Evolutionary conservation across 2,797 vertebrate genomes (phyloP).

Genomic region (Perodicticus potto): DNA sequence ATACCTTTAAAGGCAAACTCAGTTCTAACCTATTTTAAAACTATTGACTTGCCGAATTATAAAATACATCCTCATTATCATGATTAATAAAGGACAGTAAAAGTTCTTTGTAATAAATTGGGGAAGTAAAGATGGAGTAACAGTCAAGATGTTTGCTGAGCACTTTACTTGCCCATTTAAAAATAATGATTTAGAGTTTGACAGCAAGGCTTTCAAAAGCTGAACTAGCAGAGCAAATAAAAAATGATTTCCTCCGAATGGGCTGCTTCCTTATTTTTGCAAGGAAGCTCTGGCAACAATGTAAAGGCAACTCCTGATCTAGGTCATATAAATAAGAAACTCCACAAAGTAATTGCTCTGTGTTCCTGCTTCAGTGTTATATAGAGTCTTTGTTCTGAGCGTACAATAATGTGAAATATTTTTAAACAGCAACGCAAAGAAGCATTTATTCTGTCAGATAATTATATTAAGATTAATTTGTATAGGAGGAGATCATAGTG

Average conservation of each 20-base stretch:
- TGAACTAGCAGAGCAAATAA: constrained; percentile 32
- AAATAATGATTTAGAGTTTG: constrained; percentile 50
- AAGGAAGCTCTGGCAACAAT: neutral
- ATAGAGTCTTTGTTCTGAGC: neutral
- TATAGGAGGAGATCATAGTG: neutral
- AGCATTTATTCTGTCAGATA: neutral
- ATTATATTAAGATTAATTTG: neutral
- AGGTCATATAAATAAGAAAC: constrained; percentile 17
- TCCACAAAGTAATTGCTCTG: neutral
- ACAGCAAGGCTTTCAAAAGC: constrained; percentile 46
- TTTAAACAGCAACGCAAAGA: neutral
- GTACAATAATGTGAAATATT: neutral
- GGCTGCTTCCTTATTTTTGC: constrained; percentile 50
- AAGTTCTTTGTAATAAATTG: neutral
- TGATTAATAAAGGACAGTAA: constrained; percentile 11
- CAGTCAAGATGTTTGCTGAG: neutral
- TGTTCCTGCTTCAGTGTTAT: neutral
- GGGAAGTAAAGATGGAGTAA: neutral
- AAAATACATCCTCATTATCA: neutral
- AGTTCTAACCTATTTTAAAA: constrained; percentile 13
- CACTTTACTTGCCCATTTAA: constrained; percentile 42
- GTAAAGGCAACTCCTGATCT: neutral
- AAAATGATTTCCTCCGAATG: constrained; percentile 37
- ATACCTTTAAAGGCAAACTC: neutral
- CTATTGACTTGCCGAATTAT: constrained; percentile 21